Conservation (phyloP, 37 sponge, comb jelly and placozoan species). For the Halichondria panicea region DNA sequence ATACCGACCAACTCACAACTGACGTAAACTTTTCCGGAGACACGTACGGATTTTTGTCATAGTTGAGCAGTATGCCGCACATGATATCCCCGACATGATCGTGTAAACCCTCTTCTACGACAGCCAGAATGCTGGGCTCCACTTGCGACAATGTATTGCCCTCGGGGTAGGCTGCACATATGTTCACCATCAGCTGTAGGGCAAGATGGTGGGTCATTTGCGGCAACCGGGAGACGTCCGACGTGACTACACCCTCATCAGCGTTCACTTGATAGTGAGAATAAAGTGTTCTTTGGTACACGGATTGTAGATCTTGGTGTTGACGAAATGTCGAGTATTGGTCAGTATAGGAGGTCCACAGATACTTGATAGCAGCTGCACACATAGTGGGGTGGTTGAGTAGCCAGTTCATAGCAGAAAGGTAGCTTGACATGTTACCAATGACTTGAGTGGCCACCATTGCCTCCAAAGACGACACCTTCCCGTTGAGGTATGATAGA, state of each 20-base stretch:
- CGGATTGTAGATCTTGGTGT: constrained; percentile 15
- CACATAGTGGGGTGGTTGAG: constrained; percentile 20
- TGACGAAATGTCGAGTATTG: not conserved
- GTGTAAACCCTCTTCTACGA: constrained; percentile 29
- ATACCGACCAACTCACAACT: constrained; percentile 17
- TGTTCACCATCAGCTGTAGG: constrained; percentile 18
- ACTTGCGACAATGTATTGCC: constrained; percentile 8
- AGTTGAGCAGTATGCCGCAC: constrained; percentile 19
- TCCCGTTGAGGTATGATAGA: not conserved
- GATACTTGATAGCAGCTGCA: constrained; percentile 2
- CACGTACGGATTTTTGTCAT: constrained; percentile 16
- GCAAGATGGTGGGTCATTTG: constrained; percentile 16
- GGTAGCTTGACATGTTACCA: constrained; percentile 36
- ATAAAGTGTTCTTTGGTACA: constrained; percentile 1
- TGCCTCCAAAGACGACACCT: constrained; percentile 16
- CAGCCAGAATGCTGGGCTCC: constrained; percentile 10
- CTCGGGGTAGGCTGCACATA: constrained; percentile 35
- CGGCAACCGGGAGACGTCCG: not conserved
- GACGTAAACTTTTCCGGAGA: constrained; percentile 29
- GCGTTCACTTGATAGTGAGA: not conserved
- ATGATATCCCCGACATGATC: constrained; percentile 2
- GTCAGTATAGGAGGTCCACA: constrained; percentile 20
- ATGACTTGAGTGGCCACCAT: constrained; percentile 2
- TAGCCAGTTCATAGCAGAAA: constrained; percentile 3
- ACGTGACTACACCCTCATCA: not conserved